A percentile compares a stretch with the other conserved stretches of the same genome.
Evolutionary conservation across 2,797 vertebrate species (phyloP).

Genomic region (Rhinoraja longicauda): DNA sequence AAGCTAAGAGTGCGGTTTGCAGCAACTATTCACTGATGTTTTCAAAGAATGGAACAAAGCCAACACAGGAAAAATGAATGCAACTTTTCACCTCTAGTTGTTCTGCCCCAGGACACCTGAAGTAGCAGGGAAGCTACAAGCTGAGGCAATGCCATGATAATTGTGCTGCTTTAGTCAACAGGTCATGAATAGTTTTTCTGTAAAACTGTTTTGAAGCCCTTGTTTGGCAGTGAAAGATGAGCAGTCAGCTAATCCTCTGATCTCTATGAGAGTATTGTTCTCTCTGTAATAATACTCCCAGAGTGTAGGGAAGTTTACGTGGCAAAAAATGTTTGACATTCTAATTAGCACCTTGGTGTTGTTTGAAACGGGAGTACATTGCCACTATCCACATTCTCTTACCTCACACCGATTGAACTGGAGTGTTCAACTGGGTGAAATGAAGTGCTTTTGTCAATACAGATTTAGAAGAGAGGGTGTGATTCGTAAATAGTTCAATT

Average conservation of each 20-base stretch:
- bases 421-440: not conserved
- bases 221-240: constrained; percentile 24
- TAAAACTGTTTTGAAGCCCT: constrained; percentile 32
- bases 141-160: constrained; percentile 20
- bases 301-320: constrained; percentile 28
- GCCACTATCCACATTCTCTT: constrained; percentile 14
- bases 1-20: not conserved
- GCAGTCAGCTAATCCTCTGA: constrained; percentile 30
- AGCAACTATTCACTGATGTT: not conserved
- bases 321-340: constrained; percentile 31
- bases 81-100: constrained; percentile 7
- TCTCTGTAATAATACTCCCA: constrained; percentile 26
- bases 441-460: not conserved
- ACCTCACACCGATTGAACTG: not conserved
- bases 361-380: constrained; percentile 18
- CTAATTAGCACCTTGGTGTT: constrained; percentile 24
- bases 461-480: not conserved
- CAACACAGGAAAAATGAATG: not conserved
- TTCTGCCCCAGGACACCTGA: constrained; percentile 6
- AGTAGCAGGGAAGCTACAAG: constrained; percentile 19
- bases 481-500: not conserved
- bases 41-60: not conserved
- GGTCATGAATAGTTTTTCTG: constrained; percentile 35
- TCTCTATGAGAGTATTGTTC: constrained; percentile 36
- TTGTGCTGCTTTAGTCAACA: constrained; percentile 25